These are phyloP conservation scores for Drosophila subsilvestris DNA, from an alignment of 2,888 invertebrate species.

Conservation along the genomic window DNA sequence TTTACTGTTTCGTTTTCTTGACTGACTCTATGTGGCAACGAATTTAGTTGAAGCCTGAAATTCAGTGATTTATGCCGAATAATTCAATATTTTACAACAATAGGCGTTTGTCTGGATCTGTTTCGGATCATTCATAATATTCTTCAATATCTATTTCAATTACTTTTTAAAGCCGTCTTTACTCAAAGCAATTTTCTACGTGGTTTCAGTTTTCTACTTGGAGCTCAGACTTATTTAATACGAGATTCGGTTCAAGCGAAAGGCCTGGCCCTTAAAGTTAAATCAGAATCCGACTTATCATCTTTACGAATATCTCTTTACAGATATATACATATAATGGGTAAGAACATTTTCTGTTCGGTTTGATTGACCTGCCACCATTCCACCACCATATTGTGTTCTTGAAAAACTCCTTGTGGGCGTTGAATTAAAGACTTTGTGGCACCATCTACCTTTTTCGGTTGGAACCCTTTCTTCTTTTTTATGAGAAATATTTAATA, in stretches of 20 bases:
- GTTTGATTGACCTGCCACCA: background rate
- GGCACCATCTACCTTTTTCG: conserved; percentile 45
- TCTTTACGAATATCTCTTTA: background rate
- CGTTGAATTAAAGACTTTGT: conserved; percentile 67
- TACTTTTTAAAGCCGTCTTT: too few species aligned
- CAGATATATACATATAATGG: background rate
- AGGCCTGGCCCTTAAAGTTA: too few species aligned
- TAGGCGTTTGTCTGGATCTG: too few species aligned
- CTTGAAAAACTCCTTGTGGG: conserved; percentile 21
- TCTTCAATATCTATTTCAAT: too few species aligned
- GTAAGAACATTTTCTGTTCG: background rate
- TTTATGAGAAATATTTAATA: conserved; percentile 47
- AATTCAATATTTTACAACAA: background rate
- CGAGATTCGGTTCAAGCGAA: background rate
- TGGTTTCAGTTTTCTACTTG: too few species aligned
- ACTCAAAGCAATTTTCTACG: too few species aligned
- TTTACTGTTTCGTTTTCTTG: conserved; percentile 6
- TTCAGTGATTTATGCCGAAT: background rate
- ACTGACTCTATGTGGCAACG: conserved; percentile 1
- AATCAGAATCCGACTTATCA: background rate
- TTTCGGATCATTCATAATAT: too few species aligned
- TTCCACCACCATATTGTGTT: background rate
- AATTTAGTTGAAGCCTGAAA: background rate
- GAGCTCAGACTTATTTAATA: background rate
- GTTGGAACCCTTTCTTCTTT: conserved; percentile 32